Evolutionary conservation across 2,888 invertebrate genomes (phyloP), one percentile per base, ranked within the genome.

Genomic region (Erebia ligea): DNA sequence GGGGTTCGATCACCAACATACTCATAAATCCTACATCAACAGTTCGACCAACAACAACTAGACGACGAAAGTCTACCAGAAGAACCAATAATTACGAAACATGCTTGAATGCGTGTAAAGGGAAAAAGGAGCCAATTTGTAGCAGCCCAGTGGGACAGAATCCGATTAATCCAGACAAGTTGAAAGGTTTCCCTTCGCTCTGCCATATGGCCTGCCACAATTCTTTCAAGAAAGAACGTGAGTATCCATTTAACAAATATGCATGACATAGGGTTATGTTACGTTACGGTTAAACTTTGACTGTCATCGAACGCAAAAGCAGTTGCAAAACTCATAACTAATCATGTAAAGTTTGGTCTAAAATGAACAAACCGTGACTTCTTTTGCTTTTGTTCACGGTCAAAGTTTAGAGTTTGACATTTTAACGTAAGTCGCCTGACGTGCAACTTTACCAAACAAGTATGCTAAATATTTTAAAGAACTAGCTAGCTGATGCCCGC

Each of bases 181-280:
- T 93, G 66, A 91, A 87, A 76, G 92, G 92, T 56, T 93, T 93
- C 78, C 88, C 91, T 10, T 91, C 92, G 0, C 81, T 91, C 58
- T 93, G 93, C 69, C 92, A 93, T 73, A 88, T 93, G 89, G 91
- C 92, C 13, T 93, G 93, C 78, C 88, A 90, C 74, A 93, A 93
- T 77, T 89, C 90, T 40, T 93, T 88, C 76, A 89, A 82, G 79
- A 88, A 83, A 76, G 83, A 85, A 67, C 80, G 92, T 92, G 76
- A 91, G 91, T 90, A 74, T 67, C 10, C 2, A 13, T 42, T 56
- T 21, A 19, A 54, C 57, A 54, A n/a, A 10, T 42, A 21, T 25
- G 9, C 8, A 4, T 25, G 15, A 17, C n/a, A n/a, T n/a, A n/a
- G n/a, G n/a, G n/a, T n/a, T n/a, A n/a, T n/a, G n/a, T n/a, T 25